Evolutionary conservation across 2,797 vertebrate genomes (phyloP).

Genomic region (Loriculus beryllinus): DNA sequence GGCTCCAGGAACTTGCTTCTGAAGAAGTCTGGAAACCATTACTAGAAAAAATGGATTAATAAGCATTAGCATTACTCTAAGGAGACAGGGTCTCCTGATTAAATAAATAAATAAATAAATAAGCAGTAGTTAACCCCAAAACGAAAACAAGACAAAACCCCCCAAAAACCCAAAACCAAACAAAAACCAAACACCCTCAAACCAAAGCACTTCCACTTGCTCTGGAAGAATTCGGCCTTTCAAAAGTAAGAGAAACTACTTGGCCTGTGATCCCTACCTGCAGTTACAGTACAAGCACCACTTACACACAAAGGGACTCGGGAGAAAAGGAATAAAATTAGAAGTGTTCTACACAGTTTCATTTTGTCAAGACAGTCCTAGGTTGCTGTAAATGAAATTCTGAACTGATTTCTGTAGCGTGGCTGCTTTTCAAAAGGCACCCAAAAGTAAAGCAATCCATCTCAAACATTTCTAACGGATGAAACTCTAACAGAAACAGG

Average conservation of each 20-base stretch:
- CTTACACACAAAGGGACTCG: background rate
- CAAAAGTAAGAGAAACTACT: background rate
- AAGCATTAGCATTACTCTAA: background rate
- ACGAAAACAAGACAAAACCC: background rate
- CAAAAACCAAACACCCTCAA: background rate
- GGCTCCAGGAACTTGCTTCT: background rate
- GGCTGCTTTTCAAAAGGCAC: background rate
- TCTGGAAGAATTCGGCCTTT: background rate
- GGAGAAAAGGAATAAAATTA: background rate
- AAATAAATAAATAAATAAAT: no score
- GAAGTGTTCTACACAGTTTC: background rate
- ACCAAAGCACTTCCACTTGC: background rate
- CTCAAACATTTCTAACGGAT: background rate
- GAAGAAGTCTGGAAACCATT: background rate
- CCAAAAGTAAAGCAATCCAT: background rate
- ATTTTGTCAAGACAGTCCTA: background rate
- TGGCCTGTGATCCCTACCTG: background rate
- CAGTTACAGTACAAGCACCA: background rate
- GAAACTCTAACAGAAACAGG: background rate
- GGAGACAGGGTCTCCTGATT: background rate
- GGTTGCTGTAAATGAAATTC: background rate
- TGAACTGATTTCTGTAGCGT: background rate
- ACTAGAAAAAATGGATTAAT: background rate
- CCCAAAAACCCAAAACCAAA: background rate
- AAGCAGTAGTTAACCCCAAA: background rate